These are phyloP conservation scores for Periophthalmus magnuspinnatus DNA, from an alignment of 2,797 vertebrate species.

Conservation along the genomic window DNA sequence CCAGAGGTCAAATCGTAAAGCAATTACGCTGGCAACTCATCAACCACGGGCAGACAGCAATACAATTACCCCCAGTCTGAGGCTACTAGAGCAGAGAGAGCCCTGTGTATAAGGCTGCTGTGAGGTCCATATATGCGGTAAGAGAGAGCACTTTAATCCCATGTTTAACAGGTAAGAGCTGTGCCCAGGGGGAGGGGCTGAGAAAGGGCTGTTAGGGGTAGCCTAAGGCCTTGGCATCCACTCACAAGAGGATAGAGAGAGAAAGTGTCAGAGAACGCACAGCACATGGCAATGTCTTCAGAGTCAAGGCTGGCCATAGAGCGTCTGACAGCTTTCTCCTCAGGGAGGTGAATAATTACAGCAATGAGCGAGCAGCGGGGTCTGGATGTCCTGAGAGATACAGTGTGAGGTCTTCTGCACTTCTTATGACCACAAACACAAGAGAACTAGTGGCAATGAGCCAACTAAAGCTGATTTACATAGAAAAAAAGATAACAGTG, in stretches of 20 bases:
- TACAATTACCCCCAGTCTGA: constrained; percentile 70
- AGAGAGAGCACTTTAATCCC: constrained; percentile 69
- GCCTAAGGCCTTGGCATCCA: constrained; percentile 45
- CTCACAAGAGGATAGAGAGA: constrained; percentile 33
- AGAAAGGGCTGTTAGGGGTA: constrained; percentile 42
- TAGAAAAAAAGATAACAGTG: neutral
- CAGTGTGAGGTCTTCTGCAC: constrained; percentile 5
- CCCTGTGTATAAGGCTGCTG: constrained; percentile 58
- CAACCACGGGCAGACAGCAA: constrained; percentile 72
- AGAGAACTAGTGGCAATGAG: neutral
- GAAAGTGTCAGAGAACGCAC: constrained; percentile 38
- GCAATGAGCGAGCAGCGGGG: constrained; percentile 17
- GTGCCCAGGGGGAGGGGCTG: constrained; percentile 16
- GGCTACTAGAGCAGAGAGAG: constrained; percentile 40
- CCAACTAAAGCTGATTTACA: neutral
- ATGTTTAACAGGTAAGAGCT: constrained; percentile 65
- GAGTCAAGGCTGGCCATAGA: constrained; percentile 40
- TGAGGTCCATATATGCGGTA: constrained; percentile 44
- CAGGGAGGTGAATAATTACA: constrained; percentile 55
- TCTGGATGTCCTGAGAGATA: neutral
- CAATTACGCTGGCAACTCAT: constrained; percentile 73
- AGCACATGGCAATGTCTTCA: constrained; percentile 34
- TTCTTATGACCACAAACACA: constrained; percentile 1
- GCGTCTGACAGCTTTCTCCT: constrained; percentile 39
- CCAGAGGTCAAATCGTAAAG: constrained; percentile 74